Conservation (phyloP, 2,797 vertebrate species). For the Lerista edwardsae region DNA sequence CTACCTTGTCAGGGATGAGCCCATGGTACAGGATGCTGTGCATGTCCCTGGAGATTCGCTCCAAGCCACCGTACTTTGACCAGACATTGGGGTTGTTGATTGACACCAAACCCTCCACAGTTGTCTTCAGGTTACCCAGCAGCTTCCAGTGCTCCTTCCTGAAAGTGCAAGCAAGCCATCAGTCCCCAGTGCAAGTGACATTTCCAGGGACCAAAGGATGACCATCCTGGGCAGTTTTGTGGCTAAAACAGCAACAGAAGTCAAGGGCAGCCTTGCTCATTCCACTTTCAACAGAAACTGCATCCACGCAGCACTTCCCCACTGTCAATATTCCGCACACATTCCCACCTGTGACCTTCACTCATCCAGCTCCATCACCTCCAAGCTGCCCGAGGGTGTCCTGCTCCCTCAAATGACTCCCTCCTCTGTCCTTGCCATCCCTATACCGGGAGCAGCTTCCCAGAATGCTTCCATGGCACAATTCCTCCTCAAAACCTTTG, state of each 20-base stretch:
- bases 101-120: constrained; percentile 93
- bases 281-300: background rate
- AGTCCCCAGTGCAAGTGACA: background rate
- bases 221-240: background rate
- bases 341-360: too few species aligned
- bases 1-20: constrained; percentile 91
- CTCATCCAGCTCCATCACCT: too few species aligned
- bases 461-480: too few species aligned
- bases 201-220: background rate
- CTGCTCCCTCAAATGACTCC: too few species aligned
- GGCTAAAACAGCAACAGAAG: background rate
- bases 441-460: background rate
- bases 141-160: constrained; percentile 95
- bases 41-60: constrained; percentile 96
- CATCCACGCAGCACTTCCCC: background rate
- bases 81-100: constrained; percentile 95
- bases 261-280: background rate
- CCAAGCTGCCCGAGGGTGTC: too few species aligned
- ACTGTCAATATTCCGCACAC: background rate
- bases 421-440: too few species aligned
- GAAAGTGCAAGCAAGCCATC: constrained; percentile 34
- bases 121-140: constrained; percentile 93
- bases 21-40: constrained; percentile 94
- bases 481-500: too few species aligned
- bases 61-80: constrained; percentile 95